Base-by-base conservation (phyloP, 2,113 vertebrate species). In the Stigmatopora nigra region DNA sequence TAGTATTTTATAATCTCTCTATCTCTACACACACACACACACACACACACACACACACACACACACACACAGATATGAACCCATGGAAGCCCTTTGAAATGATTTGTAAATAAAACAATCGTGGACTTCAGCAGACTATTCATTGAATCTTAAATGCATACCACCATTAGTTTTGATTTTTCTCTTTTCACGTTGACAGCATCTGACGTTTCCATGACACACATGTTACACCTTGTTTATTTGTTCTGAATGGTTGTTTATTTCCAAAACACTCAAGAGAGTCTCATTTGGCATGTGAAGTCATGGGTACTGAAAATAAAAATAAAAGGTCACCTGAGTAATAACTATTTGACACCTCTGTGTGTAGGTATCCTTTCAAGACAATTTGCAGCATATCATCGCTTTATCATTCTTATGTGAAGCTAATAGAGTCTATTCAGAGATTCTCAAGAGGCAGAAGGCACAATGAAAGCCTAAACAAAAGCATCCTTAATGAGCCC, bases 231-330 rank as follows among this genome's bases (percentile, higher is more conserved):
- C 35, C 47, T 14, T 86, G 85, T 86, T 89, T 87, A 80, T 86
- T 69, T 69, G 72, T 53, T 60, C 68, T 76, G 76, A 69, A 71
- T 75, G 80, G 75, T 71, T 88, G 84, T 86, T 88, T 88, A 87
- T 81, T 77, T 71, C 68, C 45, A 64, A 69, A 67, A 78, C 84
- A 67, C 85, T 5, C 64, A 53, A 64, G 82, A 67, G 48, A 38
- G 31, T 16, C 36, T 72, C 81, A 73, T 83, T 84, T 82, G 78
- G 73, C 75, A 78, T 77, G 86, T 84, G 61, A 76, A 71, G 67
- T 73, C 83, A 66, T 89, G 84, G 78, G 80, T 75, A 68, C 73
- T 71, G 78, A 76, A 86, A 90, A 87, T 84, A 88, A 89, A 86
- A 90, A 88, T 85, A 89, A 86, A 82, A 84, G 76, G 53, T 82